Evolutionary conservation across 1,140 invertebrate species (phyloP).

Genomic region (Neuroterus valhalla): DNA sequence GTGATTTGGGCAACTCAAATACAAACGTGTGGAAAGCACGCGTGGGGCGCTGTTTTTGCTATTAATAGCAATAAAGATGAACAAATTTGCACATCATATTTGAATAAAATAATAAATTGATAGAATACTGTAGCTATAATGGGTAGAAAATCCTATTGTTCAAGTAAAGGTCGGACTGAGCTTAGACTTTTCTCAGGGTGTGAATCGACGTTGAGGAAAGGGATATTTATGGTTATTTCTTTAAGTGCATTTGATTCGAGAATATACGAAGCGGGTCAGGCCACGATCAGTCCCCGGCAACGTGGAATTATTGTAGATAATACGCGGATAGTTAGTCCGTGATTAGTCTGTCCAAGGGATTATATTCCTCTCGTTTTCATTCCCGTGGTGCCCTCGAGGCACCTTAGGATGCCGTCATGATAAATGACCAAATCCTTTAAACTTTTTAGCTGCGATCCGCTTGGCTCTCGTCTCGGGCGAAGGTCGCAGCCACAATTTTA

Average conservation of each 20-base stretch:
- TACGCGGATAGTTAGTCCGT: constrained; percentile 68
- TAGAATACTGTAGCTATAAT: background rate
- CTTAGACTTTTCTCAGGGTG: constrained; percentile 18
- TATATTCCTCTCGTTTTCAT: constrained; percentile 69
- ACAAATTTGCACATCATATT: too few species aligned
- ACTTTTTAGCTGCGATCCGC: constrained; percentile 63
- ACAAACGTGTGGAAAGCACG: too few species aligned
- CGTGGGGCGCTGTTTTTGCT: too few species aligned
- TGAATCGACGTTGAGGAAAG: constrained; percentile 5
- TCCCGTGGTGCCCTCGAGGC: constrained; percentile 61
- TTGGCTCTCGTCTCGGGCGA: constrained; percentile 60
- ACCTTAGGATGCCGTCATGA: constrained; percentile 62
- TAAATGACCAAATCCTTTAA: constrained; percentile 74
- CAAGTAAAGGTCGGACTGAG: background rate
- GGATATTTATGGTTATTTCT: constrained; percentile 28
- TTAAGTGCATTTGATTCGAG: constrained; percentile 44
- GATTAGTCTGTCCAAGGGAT: constrained; percentile 72
- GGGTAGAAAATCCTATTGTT: background rate
- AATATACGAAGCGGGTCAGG: constrained; percentile 30
- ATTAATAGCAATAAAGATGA: too few species aligned
- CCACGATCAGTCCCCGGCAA: constrained; percentile 45
- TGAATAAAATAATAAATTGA: too few species aligned
- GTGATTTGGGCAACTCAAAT: too few species aligned
- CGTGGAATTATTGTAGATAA: constrained; percentile 70
- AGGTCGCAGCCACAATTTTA: constrained; percentile 73